Evolutionary conservation across 2,888 invertebrate genomes (phyloP).

Genomic region (Drosophila paramelanica): DNA sequence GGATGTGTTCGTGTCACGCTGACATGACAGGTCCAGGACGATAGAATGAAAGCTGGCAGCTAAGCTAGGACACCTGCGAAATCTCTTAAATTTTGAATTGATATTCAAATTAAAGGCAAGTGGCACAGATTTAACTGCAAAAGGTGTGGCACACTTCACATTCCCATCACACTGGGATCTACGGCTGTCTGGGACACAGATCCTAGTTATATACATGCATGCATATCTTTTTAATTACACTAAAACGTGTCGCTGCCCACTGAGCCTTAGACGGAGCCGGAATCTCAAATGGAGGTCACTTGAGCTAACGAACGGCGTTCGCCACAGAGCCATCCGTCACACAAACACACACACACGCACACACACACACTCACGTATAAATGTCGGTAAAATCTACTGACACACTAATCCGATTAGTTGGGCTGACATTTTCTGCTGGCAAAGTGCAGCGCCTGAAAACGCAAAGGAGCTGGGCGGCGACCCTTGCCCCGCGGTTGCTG

Average conservation of each 20-base stretch:
- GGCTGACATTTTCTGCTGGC: slow-evolving; percentile 70
- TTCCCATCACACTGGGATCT: slow-evolving; percentile 30
- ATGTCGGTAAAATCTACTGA: slow-evolving; percentile 59
- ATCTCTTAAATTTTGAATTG: slow-evolving; percentile 47
- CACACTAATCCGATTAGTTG: slow-evolving; percentile 80
- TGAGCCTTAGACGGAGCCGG: slow-evolving; percentile 36
- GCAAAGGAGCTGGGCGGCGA: slow-evolving; percentile 42
- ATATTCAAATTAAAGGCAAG: slow-evolving; percentile 52
- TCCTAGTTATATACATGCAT: slow-evolving; percentile 24
- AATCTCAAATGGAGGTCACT: slow-evolving; percentile 72
- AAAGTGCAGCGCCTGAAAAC: slow-evolving; percentile 55
- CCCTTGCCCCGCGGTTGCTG: slow-evolving; percentile 6
- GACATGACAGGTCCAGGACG: slow-evolving; percentile 48
- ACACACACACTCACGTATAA: slow-evolving; percentile 16
- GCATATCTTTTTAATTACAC: slow-evolving; percentile 76
- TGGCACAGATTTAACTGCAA: slow-evolving; percentile 43
- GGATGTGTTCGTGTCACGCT: slow-evolving; percentile 61
- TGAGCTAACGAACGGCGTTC: slow-evolving; percentile 69
- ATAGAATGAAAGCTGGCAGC: neutral
- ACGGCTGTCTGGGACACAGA: slow-evolving; percentile 22
- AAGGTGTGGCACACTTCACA: slow-evolving; percentile 35
- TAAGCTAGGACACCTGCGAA: slow-evolving; percentile 24
- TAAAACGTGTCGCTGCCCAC: slow-evolving; percentile 73
- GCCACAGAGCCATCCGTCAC: slow-evolving; percentile 60
- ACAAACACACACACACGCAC: slow-evolving; percentile 24